phyloP scores from a whole-genome alignment of 2,888 invertebrate genomes.

The Syrphus vitripennis region DNA sequence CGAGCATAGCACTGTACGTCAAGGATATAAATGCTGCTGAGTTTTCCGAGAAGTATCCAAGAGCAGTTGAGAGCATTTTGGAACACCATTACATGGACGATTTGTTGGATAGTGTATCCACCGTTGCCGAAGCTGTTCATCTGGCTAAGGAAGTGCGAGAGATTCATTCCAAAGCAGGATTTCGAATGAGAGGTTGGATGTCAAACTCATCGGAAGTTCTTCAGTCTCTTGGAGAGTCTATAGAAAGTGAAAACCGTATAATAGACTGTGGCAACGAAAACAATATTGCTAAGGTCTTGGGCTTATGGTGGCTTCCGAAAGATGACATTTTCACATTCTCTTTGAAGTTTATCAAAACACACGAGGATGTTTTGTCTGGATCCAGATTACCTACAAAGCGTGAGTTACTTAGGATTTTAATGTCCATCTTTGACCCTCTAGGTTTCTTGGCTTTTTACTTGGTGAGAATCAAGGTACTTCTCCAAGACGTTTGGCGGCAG shows the following conservation, averaged over 20 bases:
- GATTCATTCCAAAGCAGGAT: too few species aligned
- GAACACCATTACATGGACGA: background rate
- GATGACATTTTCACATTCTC: conserved; percentile 4
- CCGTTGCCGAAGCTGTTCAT: background rate
- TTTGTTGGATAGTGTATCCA: background rate
- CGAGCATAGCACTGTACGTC: too few species aligned
- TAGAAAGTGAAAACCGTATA: too few species aligned
- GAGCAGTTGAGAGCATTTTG: background rate
- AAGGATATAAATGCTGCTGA: background rate
- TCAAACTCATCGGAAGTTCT: too few species aligned
- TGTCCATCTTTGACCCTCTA: conserved; percentile 65
- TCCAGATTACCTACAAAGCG: conserved; percentile 47
- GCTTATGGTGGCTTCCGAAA: background rate
- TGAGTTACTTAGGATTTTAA: conserved; percentile 51
- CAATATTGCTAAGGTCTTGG: conserved; percentile 11
- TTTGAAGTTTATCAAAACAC: background rate
- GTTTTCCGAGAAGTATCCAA: background rate
- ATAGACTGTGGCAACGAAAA: background rate
- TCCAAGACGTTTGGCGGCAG: conserved; percentile 47
- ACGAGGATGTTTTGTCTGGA: background rate
- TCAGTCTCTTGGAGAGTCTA: too few species aligned
- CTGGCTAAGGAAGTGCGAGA: background rate
- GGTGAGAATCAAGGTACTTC: conserved; percentile 57
- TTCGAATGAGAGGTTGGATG: too few species aligned
- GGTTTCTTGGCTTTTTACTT: conserved; percentile 44